Base-by-base conservation (phyloP, 2,888 invertebrate species). In the Didymodactylos carnosus region DNA sequence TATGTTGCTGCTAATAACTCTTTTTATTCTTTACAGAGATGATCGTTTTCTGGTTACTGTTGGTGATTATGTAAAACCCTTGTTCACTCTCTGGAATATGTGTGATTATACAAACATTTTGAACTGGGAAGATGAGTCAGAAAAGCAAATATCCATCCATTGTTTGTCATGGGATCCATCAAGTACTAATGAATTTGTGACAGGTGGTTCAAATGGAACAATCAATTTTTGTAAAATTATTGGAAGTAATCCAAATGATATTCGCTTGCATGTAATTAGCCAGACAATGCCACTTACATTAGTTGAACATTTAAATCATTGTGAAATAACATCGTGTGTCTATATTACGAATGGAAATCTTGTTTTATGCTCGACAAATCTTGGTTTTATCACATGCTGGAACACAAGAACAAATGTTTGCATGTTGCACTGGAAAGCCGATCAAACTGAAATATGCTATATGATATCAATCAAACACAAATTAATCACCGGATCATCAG, bases 341-440 rank as follows among this genome's bases (percentile, higher is more conserved):
- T 82, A 80, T 78, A 79, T 79, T 35, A 35, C 35, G n/a, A 35
- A 29, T 7, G 80, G 79, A 19, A 81, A 80, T 75, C 80, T 79
- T 39, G 77, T 82, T 71, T 83, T 80, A 75, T 79, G 80, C 14
- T 80, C 78, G 10, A 80, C 79, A 23, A 80, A 77, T 72, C 78
- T 77, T 71, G 83, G 83, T n/a, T 78, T 79, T 51, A 79, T 83
- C 41, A 79, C 81, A 11, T 82, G 80, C 35, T 82, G 82, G 82
- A 81, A 83, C 76, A 81, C 81, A 4, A 77, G 80, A 72, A 79
- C 80, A 69, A 82, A 81, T 76, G 78, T 79, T 13, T 82, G 82
- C 77, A 80, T 82, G 76, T 79, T 83, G 78, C 81, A 82, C 77
- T 83, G 82, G 82, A 81, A 82, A 75, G 82, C 81, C 23, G 82